Evolutionary conservation across 2,888 invertebrate genomes (phyloP), one percentile per base, ranked within the genome.

Genomic region (Tigriopus californicus): DNA sequence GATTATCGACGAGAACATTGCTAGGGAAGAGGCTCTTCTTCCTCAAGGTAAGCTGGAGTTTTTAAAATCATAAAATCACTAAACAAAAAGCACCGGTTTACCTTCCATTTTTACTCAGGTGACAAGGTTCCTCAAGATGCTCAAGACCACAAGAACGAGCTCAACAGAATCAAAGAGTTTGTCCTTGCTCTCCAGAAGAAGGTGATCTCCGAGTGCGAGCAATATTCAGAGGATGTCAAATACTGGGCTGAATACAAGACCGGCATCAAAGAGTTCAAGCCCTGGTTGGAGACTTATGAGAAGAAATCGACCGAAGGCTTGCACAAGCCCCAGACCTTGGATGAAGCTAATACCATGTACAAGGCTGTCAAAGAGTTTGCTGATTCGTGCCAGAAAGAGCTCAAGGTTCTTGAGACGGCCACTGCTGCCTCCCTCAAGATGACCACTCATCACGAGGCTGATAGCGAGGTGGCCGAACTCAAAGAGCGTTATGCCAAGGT

Each of bases 231-330:
- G 49, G 58, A 58, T 25, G 58, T 58, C 58, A 58, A 58, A 40
- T 61, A 60, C 55, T 64, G 62, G 58, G 64, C 64, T 52, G 64
- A 64, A 18, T 64, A 64, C 59, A 61, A 61, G 48, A 62, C 60
- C 40, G 60, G 60, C 24, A 62, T 64, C 44, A 64, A 64, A 61
- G 63, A 63, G 20, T 62, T 62, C 61, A 62, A 58, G 25, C 64
- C 64, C 1, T 64, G 64, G 64, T 60, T 64, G 55, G 63, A 61
- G 33, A 42, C 53, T 11, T 60, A 62, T 15, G 64, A 64, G 25
- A 42, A 56, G 24, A 55, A 42, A 22, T n/a, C 56, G 22, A 63
- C 60, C 47, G 61, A 60, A 25, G 42, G 62, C 25, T 48, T 64
- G 25, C 24, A 62, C 48, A 64, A 63, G 56, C 64, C 64, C 15